Percentiles rank a stretch among this genome's conserved stretches.
Conservation (phyloP, 2,113 vertebrate genomes). For the Entelurus aequoreus region DNA sequence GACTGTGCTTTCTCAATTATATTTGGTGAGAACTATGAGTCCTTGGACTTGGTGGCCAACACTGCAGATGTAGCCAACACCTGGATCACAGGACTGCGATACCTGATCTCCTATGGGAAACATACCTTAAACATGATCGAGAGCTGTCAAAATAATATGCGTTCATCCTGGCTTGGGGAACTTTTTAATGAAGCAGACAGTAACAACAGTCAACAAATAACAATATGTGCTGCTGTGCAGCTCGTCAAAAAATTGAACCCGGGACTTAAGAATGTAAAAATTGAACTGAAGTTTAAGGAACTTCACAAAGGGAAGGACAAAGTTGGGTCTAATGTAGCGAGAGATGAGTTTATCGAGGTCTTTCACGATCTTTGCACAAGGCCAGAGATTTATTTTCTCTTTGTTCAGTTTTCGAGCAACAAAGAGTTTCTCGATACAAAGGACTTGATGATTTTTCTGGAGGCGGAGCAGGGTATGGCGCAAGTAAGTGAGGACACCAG, state of each 20-base stretch:
- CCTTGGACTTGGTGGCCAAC: constrained; percentile 94
- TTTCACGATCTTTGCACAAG: constrained; percentile 97
- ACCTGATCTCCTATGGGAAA: constrained; percentile 95
- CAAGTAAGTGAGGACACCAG: constrained; percentile 93
- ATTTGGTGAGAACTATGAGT: constrained; percentile 94
- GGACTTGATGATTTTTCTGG: constrained; percentile 98
- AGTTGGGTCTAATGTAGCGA: constrained; percentile 77
- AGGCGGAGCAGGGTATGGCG: constrained; percentile 96
- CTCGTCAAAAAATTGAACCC: constrained; percentile 88
- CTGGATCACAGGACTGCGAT: constrained; percentile 94
- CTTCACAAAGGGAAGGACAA: constrained; percentile 91
- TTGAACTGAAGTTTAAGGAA: constrained; percentile 97
- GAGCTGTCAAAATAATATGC: constrained; percentile 92
- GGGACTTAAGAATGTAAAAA: constrained; percentile 91
- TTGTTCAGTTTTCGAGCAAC: constrained; percentile 99
- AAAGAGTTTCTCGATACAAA: constrained; percentile 96
- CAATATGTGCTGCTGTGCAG: constrained; percentile 84
- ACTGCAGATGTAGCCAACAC: constrained; percentile 94
- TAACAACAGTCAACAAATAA: constrained; percentile 76
- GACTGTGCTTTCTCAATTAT: constrained; percentile 95
- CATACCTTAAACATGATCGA: constrained; percentile 93
- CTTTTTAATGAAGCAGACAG: constrained; percentile 83
- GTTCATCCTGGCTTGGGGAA: constrained; percentile 91
- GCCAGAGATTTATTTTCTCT: constrained; percentile 96
- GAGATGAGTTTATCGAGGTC: constrained; percentile 96